These are phyloP conservation scores for Staurois parvus DNA, from an alignment of 2,797 vertebrate genomes.

Conservation along the genomic window DNA sequence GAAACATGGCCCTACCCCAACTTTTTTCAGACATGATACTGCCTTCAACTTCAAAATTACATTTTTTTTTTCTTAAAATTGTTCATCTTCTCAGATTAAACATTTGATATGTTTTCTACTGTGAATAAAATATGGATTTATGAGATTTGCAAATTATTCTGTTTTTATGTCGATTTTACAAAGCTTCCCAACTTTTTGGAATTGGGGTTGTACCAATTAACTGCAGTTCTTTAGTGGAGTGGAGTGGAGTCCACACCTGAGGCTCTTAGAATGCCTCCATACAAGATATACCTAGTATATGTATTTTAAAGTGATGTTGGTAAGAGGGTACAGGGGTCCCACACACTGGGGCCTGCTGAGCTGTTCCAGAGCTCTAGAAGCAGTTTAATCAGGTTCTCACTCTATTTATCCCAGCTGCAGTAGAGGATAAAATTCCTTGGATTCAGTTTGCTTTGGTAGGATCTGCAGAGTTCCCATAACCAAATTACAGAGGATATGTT, in stretches of 20 bases:
- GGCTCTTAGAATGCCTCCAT: neutral
- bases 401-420: slow-evolving; percentile 36
- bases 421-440: neutral
- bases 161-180: no score
- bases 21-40: no score
- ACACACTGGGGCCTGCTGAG: neutral
- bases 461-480: neutral
- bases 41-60: no score
- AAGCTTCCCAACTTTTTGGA: no score
- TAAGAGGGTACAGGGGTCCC: neutral
- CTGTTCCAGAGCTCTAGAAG: neutral
- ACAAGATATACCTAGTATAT: neutral
- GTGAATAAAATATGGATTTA: no score
- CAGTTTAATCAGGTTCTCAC: neutral
- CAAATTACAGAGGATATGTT: slow-evolving; percentile 10
- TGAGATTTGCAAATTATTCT: no score
- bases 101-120: no score
- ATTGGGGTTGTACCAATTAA: no score
- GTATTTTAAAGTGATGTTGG: neutral
- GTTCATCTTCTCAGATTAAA: no score
- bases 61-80: no score
- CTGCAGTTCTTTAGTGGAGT: neutral
- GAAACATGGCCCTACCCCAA: no score
- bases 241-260: neutral
- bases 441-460: neutral